These are phyloP conservation scores for Catharus ustulatus DNA, from an alignment of 2,797 vertebrate species.

Conservation along the genomic window DNA sequence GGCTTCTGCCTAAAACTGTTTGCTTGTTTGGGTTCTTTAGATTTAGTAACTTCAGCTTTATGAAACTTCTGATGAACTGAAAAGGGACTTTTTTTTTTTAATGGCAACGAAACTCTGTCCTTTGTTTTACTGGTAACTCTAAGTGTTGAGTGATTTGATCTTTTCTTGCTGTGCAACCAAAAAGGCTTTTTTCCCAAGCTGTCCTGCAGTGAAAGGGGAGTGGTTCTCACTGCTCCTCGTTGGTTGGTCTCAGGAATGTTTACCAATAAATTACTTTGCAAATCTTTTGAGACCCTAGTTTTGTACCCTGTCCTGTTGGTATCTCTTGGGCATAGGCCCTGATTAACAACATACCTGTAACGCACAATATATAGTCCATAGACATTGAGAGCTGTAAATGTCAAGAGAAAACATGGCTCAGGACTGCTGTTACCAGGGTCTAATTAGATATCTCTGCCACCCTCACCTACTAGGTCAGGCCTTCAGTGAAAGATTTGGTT, in stretches of 20 bases:
- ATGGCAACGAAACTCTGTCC: neutral
- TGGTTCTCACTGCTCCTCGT: neutral
- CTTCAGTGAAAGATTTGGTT: conserved; percentile 19
- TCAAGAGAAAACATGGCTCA: neutral
- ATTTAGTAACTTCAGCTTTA: neutral
- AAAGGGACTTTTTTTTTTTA: neutral
- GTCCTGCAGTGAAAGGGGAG: neutral
- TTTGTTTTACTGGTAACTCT: neutral
- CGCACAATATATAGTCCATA: neutral
- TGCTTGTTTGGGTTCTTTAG: neutral
- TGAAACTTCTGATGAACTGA: neutral
- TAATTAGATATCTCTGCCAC: neutral
- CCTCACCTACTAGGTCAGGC: neutral
- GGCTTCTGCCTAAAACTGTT: neutral
- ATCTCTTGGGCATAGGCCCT: neutral
- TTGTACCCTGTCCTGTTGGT: neutral
- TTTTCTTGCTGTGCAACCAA: neutral
- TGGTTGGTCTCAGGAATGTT: neutral
- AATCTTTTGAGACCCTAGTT: neutral
- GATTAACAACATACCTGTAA: neutral
- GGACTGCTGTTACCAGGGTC: neutral
- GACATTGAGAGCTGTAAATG: neutral
- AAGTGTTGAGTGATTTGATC: neutral
- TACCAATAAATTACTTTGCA: neutral
- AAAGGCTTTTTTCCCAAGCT: neutral